A percentile compares a stretch with the other conserved stretches of the same genome.
These are phyloP conservation scores for Leptocoma aspasia DNA, from an alignment of 2,113 vertebrate genomes.

Conservation along the genomic window DNA sequence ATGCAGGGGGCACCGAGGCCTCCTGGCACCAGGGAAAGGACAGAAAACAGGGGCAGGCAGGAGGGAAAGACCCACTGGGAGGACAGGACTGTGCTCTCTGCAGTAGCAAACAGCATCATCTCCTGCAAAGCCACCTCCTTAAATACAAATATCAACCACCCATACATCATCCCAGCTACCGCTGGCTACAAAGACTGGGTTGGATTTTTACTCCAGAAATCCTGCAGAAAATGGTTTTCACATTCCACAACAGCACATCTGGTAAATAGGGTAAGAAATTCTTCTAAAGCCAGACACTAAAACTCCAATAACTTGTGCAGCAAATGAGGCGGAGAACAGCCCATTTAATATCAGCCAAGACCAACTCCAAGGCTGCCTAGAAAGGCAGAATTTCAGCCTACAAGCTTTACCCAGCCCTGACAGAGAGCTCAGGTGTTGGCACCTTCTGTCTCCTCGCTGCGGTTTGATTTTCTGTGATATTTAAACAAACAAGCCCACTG, in stretches of 20 bases:
- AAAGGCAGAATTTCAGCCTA: not conserved
- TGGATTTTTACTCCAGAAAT: not conserved
- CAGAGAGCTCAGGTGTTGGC: not conserved
- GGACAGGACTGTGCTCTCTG: accelerated
- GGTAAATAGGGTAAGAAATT: not conserved
- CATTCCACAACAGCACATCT: not conserved
- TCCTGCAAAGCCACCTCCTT: not conserved
- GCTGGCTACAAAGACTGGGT: accelerated
- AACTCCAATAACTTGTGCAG: not conserved
- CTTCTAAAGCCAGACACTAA: not conserved
- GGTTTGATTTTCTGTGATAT: not conserved
- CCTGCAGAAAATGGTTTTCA: not conserved
- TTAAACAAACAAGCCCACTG: conserved; percentile 51
- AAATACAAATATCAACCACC: not conserved
- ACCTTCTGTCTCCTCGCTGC: not conserved
- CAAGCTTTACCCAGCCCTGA: not conserved
- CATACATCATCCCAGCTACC: accelerated
- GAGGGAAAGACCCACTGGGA: not conserved
- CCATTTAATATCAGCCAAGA: not conserved
- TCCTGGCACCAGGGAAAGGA: not conserved
- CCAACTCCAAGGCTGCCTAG: not conserved
- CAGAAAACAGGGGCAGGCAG: accelerated
- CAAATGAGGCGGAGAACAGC: not conserved
- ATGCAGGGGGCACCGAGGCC: too few relatives aligned
- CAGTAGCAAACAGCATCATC: accelerated